Evolutionary conservation across 2,888 invertebrate species (phyloP).

Genomic region (Cantharis rufa): DNA sequence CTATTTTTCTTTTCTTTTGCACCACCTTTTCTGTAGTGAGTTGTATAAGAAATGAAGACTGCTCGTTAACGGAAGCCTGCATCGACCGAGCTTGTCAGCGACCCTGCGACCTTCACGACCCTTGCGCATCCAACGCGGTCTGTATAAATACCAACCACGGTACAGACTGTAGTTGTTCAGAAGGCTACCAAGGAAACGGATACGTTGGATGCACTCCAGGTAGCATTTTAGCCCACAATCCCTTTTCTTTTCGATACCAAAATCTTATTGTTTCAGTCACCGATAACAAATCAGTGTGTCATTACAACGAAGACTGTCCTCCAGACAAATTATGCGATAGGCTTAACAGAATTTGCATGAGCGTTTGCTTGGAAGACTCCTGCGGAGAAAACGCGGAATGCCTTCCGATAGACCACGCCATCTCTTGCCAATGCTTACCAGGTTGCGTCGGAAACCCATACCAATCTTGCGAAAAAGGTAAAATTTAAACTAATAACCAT

Average conservation of each 20-base stretch:
- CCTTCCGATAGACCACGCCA: constrained; percentile 73
- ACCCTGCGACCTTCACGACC: constrained; percentile 84
- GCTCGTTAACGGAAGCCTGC: constrained; percentile 84
- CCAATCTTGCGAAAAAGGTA: constrained; percentile 62
- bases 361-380: constrained; percentile 77
- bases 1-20: constrained; percentile 37
- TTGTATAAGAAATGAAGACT: constrained; percentile 86
- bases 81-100: constrained; percentile 82
- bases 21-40: constrained; percentile 67
- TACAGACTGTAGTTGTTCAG: constrained; percentile 82
- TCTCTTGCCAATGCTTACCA: constrained; percentile 73
- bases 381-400: constrained; percentile 85
- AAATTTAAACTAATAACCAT: not conserved
- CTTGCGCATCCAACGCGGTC: constrained; percentile 80
- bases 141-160: constrained; percentile 88
- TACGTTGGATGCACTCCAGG: constrained; percentile 80
- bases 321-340: constrained; percentile 84
- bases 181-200: constrained; percentile 87
- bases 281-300: constrained; percentile 68
- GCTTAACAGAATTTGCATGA: constrained; percentile 81
- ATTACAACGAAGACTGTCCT: constrained; percentile 89
- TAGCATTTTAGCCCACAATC: constrained; percentile 48
- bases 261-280: constrained; percentile 36
- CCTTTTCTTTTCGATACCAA: not conserved
- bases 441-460: constrained; percentile 80